These are phyloP conservation scores for Lithophane leautieri DNA, from an alignment of 2,888 invertebrate species.

Conservation along the genomic window DNA sequence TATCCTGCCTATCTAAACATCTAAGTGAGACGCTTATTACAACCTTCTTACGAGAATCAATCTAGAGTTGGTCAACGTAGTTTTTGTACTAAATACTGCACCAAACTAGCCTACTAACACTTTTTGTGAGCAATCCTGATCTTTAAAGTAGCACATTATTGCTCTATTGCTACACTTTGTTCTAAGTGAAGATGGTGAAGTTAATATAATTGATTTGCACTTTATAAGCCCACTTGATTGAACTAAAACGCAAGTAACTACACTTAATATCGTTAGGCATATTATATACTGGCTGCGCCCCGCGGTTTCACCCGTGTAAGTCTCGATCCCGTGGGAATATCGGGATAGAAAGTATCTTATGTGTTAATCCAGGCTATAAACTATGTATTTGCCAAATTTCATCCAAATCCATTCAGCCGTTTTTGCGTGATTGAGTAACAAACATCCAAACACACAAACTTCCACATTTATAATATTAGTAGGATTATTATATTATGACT, in stretches of 20 bases:
- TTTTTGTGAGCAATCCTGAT: slow-evolving; percentile 51
- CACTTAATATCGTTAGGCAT: background rate
- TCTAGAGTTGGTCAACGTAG: slow-evolving; percentile 50
- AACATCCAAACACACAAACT: too few relatives aligned
- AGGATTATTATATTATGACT: too few relatives aligned
- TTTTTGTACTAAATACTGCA: slow-evolving; percentile 49
- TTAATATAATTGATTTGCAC: slow-evolving; percentile 54
- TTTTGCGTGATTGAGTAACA: too few relatives aligned
- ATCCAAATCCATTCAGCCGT: too few relatives aligned
- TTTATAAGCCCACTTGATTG: slow-evolving; percentile 30
- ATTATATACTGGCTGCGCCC: too few relatives aligned
- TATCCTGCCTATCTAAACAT: background rate
- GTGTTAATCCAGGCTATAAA: too few relatives aligned
- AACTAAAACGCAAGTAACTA: slow-evolving; percentile 22
- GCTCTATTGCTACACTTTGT: slow-evolving; percentile 43
- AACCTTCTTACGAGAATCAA: slow-evolving; percentile 54
- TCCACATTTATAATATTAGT: too few relatives aligned
- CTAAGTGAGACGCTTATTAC: slow-evolving; percentile 13
- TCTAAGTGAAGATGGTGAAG: slow-evolving; percentile 44
- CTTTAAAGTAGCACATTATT: slow-evolving; percentile 39
- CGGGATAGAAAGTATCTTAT: too few relatives aligned
- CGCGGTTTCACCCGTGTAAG: too few relatives aligned
- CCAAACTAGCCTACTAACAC: slow-evolving; percentile 4
- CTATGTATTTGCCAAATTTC: too few relatives aligned
- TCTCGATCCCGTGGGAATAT: too few relatives aligned